Conservation (phyloP, 2,797 vertebrate genomes). For the Apodemus agrarius region DNA sequence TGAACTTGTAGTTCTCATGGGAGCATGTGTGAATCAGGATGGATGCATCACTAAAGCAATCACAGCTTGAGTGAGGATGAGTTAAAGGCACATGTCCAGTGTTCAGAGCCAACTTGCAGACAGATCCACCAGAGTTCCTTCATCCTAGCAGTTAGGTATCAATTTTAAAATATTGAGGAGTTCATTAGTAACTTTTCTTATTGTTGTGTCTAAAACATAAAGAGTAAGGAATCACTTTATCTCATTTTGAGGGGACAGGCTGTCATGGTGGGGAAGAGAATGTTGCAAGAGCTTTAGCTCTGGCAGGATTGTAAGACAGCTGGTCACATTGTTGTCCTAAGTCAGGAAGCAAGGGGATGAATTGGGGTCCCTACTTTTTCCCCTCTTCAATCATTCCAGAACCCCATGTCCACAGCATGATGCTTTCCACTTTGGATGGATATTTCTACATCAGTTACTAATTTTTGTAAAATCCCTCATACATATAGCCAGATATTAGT, state of each 20-base stretch:
- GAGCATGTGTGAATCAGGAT: not conserved
- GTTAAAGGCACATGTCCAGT: not conserved
- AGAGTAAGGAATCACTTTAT: not conserved
- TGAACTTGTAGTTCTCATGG: not conserved
- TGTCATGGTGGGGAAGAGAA: too few species aligned
- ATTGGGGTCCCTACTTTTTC: not conserved
- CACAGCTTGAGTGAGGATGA: not conserved
- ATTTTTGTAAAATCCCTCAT: not conserved
- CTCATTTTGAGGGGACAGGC: not conserved
- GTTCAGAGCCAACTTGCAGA: not conserved
- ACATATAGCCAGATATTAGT: not conserved
- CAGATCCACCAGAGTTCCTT: not conserved
- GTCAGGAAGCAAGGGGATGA: not conserved
- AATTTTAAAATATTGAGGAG: not conserved
- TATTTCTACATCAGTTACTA: not conserved
- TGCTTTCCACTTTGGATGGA: not conserved
- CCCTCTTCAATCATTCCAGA: not conserved
- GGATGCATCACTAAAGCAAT: not conserved
- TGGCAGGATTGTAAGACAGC: not conserved
- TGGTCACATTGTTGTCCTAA: not conserved
- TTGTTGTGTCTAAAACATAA: not conserved
- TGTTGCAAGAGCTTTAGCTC: not conserved
- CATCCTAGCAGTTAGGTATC: not conserved
- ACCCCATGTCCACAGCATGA: rapidly evolving
- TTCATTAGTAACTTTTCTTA: not conserved